Evolutionary conservation across 2,113 vertebrate species (phyloP), one percentile per base, ranked within the genome.

Genomic region (Eulemur macaco): DNA sequence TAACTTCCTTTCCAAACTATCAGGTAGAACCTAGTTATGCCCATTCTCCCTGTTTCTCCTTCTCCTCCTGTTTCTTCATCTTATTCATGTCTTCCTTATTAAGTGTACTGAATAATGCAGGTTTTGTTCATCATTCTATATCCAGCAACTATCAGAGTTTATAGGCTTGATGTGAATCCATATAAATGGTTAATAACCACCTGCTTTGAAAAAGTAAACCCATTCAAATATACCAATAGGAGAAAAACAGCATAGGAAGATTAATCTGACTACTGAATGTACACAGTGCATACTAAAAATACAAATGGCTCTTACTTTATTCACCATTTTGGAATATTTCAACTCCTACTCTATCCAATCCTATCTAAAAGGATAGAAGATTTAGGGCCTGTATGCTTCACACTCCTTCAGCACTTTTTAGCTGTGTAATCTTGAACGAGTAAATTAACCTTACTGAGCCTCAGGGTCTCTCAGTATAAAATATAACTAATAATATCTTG

Each of bases 321-420:
- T 85, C 73, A 78, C 6, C 77, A 20, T 76, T 69, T 82, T 95
- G 4, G 34, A 91, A 56, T 94, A 82, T 95, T 92, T 84, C 58
- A 45, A 45, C 37, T 86, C 12, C 15, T 50, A 42, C 8, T 54
- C 50, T 81, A 64, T 20, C 6, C 29, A 90, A 8, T 3, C 84
- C 7, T 85, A 34, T 58, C 29, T 66, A 89, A 84, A 21, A 52
- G 42, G 34, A 50, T 27, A 21, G n/a, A 94, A 84, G 50, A 68
- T n/a, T 27, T 85, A 54, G 10, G 29, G 18, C 37, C 42, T 60
- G 31, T 31, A 18, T 84, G 27, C 31, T 11, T n/a, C 52, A 71
- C 1, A 20, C 4, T 27, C 29, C 10, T 63, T 84, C 47, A 64
- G 15, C 12, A 60, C n/a, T 91, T 56, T 34, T 21, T 88, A 91